Percentiles rank a stretch among this genome's conserved stretches.
Conservation (phyloP, 2,113 vertebrate species). For the Archocentrus centrarchus region DNA sequence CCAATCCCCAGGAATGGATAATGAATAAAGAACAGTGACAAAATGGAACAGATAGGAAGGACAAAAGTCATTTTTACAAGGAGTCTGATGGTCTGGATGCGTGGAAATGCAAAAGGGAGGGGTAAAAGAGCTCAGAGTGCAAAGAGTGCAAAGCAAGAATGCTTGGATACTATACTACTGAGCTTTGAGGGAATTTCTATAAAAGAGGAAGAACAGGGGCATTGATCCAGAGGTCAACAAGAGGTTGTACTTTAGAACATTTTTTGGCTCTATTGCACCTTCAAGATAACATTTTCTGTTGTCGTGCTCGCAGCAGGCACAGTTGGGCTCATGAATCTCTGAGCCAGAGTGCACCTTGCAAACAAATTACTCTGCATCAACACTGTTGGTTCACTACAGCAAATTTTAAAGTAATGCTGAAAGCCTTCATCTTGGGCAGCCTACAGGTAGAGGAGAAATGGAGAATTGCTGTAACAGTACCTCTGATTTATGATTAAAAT, state of each 20-base stretch:
- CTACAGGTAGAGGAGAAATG: not conserved
- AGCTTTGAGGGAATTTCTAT: slow-evolving; percentile 27
- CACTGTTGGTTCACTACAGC: not conserved
- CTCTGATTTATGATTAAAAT: not conserved
- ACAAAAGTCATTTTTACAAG: slow-evolving; percentile 61
- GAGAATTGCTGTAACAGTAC: not conserved
- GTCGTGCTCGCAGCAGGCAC: slow-evolving; percentile 37
- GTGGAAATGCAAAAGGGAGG: slow-evolving; percentile 16
- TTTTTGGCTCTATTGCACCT: slow-evolving; percentile 25
- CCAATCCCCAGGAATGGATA: slow-evolving; percentile 57
- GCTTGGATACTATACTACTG: slow-evolving; percentile 19
- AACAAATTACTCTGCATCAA: slow-evolving; percentile 33
- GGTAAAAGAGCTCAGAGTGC: not conserved
- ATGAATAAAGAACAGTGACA: slow-evolving; percentile 63
- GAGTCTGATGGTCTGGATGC: slow-evolving; percentile 32
- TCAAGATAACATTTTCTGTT: slow-evolving; percentile 36
- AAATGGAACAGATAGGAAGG: slow-evolving; percentile 55
- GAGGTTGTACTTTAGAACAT: slow-evolving; percentile 34
- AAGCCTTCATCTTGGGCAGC: not conserved
- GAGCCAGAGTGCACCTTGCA: slow-evolving; percentile 29
- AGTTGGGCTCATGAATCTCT: slow-evolving; percentile 46
- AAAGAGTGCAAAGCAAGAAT: not conserved
- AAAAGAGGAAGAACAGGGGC: slow-evolving; percentile 16
- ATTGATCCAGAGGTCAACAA: slow-evolving; percentile 55
- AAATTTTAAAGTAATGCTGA: not conserved